Conservation (phyloP, 2,113 vertebrate species). For the Aleadryas rufinucha region DNA sequence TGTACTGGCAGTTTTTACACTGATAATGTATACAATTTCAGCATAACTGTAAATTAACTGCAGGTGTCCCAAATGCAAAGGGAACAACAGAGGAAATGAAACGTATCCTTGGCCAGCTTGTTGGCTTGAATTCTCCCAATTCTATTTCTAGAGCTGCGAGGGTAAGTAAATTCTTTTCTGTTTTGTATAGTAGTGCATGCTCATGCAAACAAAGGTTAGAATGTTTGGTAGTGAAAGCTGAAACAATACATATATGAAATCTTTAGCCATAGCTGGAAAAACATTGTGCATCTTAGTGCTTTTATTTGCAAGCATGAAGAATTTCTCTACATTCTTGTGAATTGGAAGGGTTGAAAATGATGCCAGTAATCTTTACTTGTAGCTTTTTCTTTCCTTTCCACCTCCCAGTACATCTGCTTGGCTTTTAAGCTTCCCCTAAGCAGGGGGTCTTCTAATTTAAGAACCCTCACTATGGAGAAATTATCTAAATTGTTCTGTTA, state of each 20-base stretch:
- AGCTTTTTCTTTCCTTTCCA: not conserved
- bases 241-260: not conserved
- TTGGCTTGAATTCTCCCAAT: slow-evolving; percentile 91
- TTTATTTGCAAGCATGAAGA: not conserved
- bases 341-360: not conserved
- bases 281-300: not conserved
- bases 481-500: not conserved
- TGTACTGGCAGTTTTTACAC: not conserved
- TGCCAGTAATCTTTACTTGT: not conserved
- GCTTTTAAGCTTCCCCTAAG: not conserved
- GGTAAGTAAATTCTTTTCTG: slow-evolving; percentile 67
- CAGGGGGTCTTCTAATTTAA: not conserved
- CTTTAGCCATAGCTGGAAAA: not conserved
- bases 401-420: not conserved
- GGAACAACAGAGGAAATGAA: slow-evolving; percentile 81
- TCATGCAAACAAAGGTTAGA: not conserved
- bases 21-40: not conserved
- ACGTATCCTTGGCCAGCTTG: slow-evolving; percentile 87
- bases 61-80: slow-evolving; percentile 58
- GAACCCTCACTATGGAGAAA: not conserved
- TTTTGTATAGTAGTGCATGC: not conserved
- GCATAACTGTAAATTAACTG: not conserved
- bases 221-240: not conserved
- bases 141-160: slow-evolving; percentile 90
- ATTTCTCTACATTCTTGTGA: not conserved